Evolutionary conservation across 2,888 invertebrate genomes (phyloP), one percentile per base, ranked within the genome.

Genomic region (Andrena flavipes): DNA sequence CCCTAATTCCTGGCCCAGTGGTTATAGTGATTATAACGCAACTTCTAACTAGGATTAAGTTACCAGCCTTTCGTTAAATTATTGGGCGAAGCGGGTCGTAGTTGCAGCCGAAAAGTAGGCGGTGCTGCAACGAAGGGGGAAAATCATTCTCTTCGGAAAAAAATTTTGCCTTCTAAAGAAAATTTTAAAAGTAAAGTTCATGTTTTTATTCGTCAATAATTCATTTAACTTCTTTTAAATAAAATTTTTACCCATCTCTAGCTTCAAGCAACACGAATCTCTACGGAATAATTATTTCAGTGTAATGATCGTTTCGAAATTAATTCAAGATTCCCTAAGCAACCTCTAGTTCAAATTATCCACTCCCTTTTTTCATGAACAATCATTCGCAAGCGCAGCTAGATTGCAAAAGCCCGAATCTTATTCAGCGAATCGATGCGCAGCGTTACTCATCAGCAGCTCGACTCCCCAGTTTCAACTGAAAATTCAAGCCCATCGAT

Each of bases 11-110:
- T 67, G 62, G 35, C 33, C 80, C 59, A 71, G 81, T 87, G 86
- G 87, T 90, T 88, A 85, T 90, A 88, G 87, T 90, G 86, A 87
- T 91, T 89, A 87, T 90, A 91, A 91, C 86, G 86, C 84, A 81
- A 78, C 84, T 84, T 83, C 86, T 87, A 87, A 83, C 75, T 80
- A 70, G 90, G 91, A 91, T 91, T 90, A 91, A 83, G 81, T 81
- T 79, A 84, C 86, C 86, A 87, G 84, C 78, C 78, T 84, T 82
- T 89, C 87, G 67, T 80, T 88, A 82, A 84, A 87, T 87, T 87
- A 86, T 79, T 80, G 69, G 72, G 60, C 26, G 51, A 59, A 54
- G 33, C 49, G 54, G 42, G 16, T 30, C 23, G n/a, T 26, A 13
- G 29, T 8, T 16, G 10, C 10, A 1, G 10, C 20, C 33, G 33